phyloP scores from a whole-genome alignment of 2,113 vertebrate species.

The Verasper variegatus region DNA sequence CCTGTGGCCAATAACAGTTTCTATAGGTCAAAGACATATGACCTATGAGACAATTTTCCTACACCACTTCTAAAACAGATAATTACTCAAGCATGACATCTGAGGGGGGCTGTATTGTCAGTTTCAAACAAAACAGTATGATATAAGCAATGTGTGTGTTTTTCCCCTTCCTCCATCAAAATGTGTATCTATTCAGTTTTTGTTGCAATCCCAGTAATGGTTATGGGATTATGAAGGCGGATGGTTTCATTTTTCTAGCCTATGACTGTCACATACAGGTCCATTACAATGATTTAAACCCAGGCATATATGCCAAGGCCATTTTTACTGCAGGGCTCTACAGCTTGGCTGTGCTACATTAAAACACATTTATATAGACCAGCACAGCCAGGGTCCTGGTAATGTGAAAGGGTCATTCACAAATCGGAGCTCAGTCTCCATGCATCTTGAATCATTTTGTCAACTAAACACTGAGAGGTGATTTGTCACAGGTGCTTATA shows the following conservation, averaged over 20 bases:
- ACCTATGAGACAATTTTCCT: slow-evolving; percentile 76
- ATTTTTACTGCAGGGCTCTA: slow-evolving; percentile 70
- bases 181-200: slow-evolving; percentile 68
- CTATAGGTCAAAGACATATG: slow-evolving; percentile 68
- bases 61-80: slow-evolving; percentile 57
- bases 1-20: slow-evolving; percentile 73
- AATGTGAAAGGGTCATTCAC: slow-evolving; percentile 56
- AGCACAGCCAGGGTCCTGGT: slow-evolving; percentile 52
- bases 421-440: slow-evolving; percentile 55
- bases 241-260: slow-evolving; percentile 77
- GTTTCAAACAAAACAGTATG: slow-evolving; percentile 70
- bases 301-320: slow-evolving; percentile 70
- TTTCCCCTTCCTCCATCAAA: slow-evolving; percentile 13
- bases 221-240: slow-evolving; percentile 71
- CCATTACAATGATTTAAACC: slow-evolving; percentile 79
- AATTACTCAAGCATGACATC: slow-evolving; percentile 65
- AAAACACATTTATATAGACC: slow-evolving; percentile 70
- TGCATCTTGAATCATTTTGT: slow-evolving; percentile 56
- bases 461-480: slow-evolving; percentile 38
- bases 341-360: slow-evolving; percentile 69
- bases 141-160: slow-evolving; percentile 40
- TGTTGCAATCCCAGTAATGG: slow-evolving; percentile 70
- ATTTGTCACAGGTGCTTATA: slow-evolving; percentile 58
- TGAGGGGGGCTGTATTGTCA: slow-evolving; percentile 64
- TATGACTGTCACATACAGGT: slow-evolving; percentile 78